phyloP scores from a whole-genome alignment of 2,797 vertebrate genomes.

The Nyctibius grandis region DNA sequence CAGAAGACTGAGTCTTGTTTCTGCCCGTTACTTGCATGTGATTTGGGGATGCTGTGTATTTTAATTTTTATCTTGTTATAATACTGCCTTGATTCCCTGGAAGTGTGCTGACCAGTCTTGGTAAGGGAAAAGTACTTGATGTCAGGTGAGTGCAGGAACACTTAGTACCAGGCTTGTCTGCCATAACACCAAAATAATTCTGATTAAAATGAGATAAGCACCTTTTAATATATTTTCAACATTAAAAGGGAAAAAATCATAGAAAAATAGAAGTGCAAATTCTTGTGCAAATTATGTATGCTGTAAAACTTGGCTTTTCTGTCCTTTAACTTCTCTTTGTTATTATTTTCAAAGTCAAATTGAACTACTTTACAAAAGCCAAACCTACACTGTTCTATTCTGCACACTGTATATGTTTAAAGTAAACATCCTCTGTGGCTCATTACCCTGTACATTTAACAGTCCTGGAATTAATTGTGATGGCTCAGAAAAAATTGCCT shows the following conservation, averaged over 20 bases:
- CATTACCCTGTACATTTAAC: background rate
- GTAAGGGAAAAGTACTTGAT: background rate
- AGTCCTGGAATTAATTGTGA: background rate
- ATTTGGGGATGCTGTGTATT: background rate
- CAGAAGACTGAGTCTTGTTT: background rate
- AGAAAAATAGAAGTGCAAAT: background rate
- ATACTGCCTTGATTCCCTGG: background rate
- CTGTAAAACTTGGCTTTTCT: background rate
- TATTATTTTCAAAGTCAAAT: background rate
- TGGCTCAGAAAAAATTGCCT: background rate
- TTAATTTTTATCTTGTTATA: conserved; percentile 5
- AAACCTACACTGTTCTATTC: background rate
- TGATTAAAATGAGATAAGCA: background rate
- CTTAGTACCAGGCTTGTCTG: background rate
- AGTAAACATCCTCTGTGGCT: background rate
- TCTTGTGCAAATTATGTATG: background rate
- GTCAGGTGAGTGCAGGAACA: background rate
- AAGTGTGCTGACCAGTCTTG: background rate
- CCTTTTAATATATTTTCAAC: background rate
- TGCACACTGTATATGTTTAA: background rate
- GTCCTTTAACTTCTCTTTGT: background rate
- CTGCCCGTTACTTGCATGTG: background rate
- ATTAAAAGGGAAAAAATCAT: background rate
- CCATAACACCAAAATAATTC: background rate
- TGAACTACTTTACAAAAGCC: background rate